Evolutionary conservation across 1,140 invertebrate genomes (phyloP).

Genomic region (Diorhabda elongata): DNA sequence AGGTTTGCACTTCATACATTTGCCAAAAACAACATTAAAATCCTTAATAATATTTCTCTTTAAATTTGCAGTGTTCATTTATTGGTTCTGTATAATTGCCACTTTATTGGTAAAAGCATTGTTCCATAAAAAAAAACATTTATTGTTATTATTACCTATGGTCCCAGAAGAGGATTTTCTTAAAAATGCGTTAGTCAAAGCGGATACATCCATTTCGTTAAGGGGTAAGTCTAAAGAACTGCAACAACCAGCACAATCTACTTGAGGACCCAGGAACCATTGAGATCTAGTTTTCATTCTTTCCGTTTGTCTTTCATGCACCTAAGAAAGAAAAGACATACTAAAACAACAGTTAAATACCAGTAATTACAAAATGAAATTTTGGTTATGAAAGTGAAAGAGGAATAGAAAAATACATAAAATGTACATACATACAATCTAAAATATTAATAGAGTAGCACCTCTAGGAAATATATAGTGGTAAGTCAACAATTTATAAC

Average conservation of each 20-base stretch:
- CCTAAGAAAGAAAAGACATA: constrained; percentile 52
- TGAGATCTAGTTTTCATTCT: constrained; percentile 90
- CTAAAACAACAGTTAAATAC: too few relatives aligned
- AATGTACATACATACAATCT: too few relatives aligned
- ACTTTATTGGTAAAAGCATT: neutral
- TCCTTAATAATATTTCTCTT: neutral
- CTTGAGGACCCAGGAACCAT: constrained; percentile 83
- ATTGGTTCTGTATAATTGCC: neutral
- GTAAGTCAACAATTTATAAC: too few relatives aligned
- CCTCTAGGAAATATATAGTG: too few relatives aligned
- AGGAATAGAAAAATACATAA: too few relatives aligned
- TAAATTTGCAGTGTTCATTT: neutral
- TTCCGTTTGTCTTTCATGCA: constrained; percentile 89
- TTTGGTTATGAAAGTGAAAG: too few relatives aligned
- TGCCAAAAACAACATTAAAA: constrained; percentile 1
- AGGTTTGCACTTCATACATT: too few relatives aligned
- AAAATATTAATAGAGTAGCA: too few relatives aligned
- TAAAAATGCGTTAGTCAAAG: constrained; percentile 40
- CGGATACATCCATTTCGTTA: constrained; percentile 53
- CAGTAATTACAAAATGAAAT: too few relatives aligned
- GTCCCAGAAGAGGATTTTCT: constrained; percentile 45
- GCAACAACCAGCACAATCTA: constrained; percentile 53
- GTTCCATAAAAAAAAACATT: too few relatives aligned
- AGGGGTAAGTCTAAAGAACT: constrained; percentile 52
- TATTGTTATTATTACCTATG: constrained; percentile 35